Percentiles rank a stretch among this genome's conserved stretches.
These are phyloP conservation scores for Megaustenia siamemsis DNA, from an alignment of 2,888 invertebrate species.

Conservation along the genomic window DNA sequence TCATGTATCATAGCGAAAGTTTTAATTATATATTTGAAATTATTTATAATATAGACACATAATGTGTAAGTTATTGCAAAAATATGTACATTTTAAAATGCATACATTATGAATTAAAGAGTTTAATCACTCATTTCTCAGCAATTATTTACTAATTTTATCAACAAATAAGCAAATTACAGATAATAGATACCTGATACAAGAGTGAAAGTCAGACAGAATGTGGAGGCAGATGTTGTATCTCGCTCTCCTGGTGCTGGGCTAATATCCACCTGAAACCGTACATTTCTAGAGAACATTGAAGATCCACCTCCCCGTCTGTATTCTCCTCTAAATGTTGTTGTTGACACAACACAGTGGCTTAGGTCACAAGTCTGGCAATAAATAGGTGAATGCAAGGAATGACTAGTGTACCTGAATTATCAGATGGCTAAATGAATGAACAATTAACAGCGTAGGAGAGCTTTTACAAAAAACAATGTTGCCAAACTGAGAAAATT, in stretches of 20 bases:
- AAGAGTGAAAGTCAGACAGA: slow-evolving; percentile 95
- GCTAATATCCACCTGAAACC: slow-evolving; percentile 87
- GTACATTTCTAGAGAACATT: slow-evolving; percentile 97
- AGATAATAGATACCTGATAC: slow-evolving; percentile 91
- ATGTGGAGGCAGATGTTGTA: slow-evolving; percentile 82
- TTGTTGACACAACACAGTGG: slow-evolving; percentile 98
- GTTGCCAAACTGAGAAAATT: not conserved
- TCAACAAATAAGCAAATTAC: no score
- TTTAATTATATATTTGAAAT: no score
- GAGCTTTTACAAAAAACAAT: not conserved
- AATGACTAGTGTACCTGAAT: not conserved
- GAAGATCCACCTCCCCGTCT: slow-evolving; percentile 92
- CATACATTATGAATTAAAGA: no score
- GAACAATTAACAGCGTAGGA: not conserved
- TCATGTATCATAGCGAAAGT: no score
- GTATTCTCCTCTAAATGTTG: slow-evolving; percentile 98
- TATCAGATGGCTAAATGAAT: not conserved
- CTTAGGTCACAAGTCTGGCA: slow-evolving; percentile 80
- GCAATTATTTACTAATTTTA: no score
- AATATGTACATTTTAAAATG: no score
- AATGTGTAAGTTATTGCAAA: no score
- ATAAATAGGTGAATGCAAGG: not conserved
- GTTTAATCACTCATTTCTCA: no score
- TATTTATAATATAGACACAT: no score
- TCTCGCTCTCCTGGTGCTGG: slow-evolving; percentile 73